Evolutionary conservation across 2,888 invertebrate genomes (phyloP).

Genomic region (Tetranychus piercei): DNA sequence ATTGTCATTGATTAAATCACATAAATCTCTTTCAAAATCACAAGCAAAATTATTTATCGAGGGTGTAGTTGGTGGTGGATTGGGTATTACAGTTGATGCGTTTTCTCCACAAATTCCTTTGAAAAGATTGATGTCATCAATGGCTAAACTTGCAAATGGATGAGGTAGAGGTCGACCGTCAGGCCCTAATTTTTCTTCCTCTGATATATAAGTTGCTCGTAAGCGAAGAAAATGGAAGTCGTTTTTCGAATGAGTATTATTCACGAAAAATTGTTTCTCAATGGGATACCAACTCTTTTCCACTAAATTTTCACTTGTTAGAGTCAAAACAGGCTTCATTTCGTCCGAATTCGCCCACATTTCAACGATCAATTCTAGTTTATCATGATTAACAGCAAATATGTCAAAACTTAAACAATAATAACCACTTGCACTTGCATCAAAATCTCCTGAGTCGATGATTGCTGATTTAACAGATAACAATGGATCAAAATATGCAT

Average conservation of each 20-base stretch:
- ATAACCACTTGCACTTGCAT: background rate
- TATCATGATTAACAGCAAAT: background rate
- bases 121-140: background rate
- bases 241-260: background rate
- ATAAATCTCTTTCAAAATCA: background rate
- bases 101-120: background rate
- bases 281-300: background rate
- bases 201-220: background rate
- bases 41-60: background rate
- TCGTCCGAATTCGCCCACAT: background rate
- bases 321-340: background rate
- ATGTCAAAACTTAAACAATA: background rate
- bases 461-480: background rate
- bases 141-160: background rate
- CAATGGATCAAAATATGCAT: background rate
- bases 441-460: background rate
- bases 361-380: background rate
- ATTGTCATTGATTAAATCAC: background rate
- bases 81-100: background rate
- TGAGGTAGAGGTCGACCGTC: background rate
- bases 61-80: background rate
- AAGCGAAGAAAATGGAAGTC: background rate
- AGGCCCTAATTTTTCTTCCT: background rate
- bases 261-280: background rate
- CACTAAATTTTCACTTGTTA: background rate